Conservation (phyloP, 2,113 vertebrate genomes). For the Morone saxatilis region DNA sequence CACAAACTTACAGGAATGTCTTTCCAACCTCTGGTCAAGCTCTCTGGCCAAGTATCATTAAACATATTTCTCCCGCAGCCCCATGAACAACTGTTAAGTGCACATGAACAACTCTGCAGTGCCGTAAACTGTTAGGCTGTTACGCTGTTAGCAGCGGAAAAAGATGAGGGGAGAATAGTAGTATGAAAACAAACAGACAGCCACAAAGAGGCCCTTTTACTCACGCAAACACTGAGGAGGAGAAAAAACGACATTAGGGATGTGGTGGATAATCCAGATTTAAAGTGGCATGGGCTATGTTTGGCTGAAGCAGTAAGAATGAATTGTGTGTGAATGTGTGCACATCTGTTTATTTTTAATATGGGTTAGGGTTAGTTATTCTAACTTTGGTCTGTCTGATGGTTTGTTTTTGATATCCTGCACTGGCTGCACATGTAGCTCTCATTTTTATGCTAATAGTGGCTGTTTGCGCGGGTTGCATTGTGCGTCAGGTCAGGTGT, state of each 20-base stretch:
- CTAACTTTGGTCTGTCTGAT: background rate
- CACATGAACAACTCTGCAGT: background rate
- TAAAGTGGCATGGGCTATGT: background rate
- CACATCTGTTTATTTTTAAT: background rate
- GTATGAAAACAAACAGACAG: constrained; percentile 61
- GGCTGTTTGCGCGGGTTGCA: background rate
- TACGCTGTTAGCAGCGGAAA: too few species aligned
- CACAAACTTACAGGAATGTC: constrained; percentile 3
- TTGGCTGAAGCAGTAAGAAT: background rate
- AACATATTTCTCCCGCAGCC: constrained; percentile 8
- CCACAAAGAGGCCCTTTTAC: constrained; percentile 52
- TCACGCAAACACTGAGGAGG: constrained; percentile 49
- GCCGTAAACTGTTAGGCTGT: background rate
- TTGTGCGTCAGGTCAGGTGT: constrained; percentile 10
- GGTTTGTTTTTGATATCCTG: background rate
- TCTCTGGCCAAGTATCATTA: background rate
- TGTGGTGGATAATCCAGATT: constrained; percentile 34
- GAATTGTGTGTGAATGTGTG: background rate
- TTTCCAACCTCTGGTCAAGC: constrained; percentile 20
- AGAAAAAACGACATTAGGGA: constrained; percentile 5
- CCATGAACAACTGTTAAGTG: background rate
- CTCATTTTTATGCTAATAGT: background rate
- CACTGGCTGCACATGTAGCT: background rate
- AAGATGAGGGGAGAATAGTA: background rate
- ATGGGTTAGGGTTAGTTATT: background rate